These are phyloP conservation scores for Caranx ignobilis DNA, from an alignment of 2,113 vertebrate species.

Conservation along the genomic window DNA sequence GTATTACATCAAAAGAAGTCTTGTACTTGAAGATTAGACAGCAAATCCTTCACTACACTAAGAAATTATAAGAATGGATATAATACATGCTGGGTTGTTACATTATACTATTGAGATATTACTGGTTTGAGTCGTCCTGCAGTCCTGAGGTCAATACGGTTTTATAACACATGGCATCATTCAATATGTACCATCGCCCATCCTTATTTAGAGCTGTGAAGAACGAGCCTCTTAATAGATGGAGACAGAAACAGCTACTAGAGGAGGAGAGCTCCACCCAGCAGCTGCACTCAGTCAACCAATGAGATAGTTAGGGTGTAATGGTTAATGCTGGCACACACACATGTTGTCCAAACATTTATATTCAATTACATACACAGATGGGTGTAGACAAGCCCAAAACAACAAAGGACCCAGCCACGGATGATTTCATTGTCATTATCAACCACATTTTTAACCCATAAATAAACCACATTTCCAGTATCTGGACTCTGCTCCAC, in stretches of 20 bases:
- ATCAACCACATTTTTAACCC: constrained; percentile 27
- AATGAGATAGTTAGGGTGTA: constrained; percentile 32
- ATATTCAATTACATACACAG: constrained; percentile 32
- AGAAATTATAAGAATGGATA: background rate
- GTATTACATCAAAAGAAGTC: background rate
- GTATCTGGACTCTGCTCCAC: constrained; percentile 9
- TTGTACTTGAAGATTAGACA: constrained; percentile 23
- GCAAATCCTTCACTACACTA: constrained; percentile 9
- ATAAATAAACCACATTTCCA: constrained; percentile 43
- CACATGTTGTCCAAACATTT: constrained; percentile 50
- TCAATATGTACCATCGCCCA: constrained; percentile 17
- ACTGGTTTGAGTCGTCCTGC: constrained; percentile 20
- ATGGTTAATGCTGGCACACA: constrained; percentile 3
- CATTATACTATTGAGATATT: background rate
- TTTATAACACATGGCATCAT: constrained; percentile 18
- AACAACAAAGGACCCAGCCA: constrained; percentile 32
- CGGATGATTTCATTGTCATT: constrained; percentile 56
- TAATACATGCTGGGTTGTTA: background rate
- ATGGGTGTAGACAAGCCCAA: constrained; percentile 30
- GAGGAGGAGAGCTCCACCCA: constrained; percentile 61
- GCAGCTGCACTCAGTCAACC: constrained; percentile 62
- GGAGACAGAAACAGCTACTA: constrained; percentile 40
- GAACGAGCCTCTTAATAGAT: constrained; percentile 49
- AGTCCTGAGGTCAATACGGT: constrained; percentile 10
- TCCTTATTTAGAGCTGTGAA: constrained; percentile 48